phyloP scores from a whole-genome alignment of 1,140 invertebrate genomes.

The Monomorium pharaonis region DNA sequence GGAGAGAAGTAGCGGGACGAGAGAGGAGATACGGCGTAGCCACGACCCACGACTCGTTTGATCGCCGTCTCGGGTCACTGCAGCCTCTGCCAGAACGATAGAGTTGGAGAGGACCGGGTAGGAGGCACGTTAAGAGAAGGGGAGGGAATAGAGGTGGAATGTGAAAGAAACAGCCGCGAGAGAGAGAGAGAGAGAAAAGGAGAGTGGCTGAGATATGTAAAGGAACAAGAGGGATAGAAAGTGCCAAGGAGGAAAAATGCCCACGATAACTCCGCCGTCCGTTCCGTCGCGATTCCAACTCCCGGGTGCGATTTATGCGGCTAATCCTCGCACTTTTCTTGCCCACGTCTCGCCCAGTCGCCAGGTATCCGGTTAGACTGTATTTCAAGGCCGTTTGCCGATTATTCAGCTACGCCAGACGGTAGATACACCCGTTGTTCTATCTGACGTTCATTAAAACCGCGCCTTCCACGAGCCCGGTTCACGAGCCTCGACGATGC shows the following conservation, averaged over 20 bases:
- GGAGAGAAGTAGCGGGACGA: neutral
- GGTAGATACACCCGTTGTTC: constrained; percentile 4
- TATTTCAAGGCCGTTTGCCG: constrained; percentile 30
- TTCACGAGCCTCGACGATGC: neutral
- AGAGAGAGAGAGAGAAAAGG: constrained; percentile 33
- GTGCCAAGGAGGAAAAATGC: constrained; percentile 74
- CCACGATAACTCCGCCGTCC: constrained; percentile 77
- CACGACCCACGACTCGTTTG: constrained; percentile 80
- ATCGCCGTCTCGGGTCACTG: constrained; percentile 80
- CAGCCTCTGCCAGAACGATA: constrained; percentile 66
- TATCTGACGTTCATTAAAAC: constrained; percentile 23
- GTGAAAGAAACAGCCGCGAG: constrained; percentile 24
- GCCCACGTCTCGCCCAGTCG: constrained; percentile 55
- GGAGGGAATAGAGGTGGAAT: constrained; percentile 29
- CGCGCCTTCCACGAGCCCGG: neutral
- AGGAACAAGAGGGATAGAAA: constrained; percentile 41
- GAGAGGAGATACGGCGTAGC: constrained; percentile 80
- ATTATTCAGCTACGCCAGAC: constrained; percentile 21
- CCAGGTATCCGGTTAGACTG: constrained; percentile 53
- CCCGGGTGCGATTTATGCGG: constrained; percentile 73
- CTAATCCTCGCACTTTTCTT: constrained; percentile 77
- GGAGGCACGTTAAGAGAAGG: constrained; percentile 31
- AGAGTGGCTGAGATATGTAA: constrained; percentile 38
- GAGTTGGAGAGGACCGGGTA: constrained; percentile 43
- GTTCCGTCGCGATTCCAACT: constrained; percentile 52